Percentiles rank a stretch among this genome's conserved stretches.
Evolutionary conservation across 1,140 invertebrate genomes (phyloP).

Genomic region (Sipha flava): DNA sequence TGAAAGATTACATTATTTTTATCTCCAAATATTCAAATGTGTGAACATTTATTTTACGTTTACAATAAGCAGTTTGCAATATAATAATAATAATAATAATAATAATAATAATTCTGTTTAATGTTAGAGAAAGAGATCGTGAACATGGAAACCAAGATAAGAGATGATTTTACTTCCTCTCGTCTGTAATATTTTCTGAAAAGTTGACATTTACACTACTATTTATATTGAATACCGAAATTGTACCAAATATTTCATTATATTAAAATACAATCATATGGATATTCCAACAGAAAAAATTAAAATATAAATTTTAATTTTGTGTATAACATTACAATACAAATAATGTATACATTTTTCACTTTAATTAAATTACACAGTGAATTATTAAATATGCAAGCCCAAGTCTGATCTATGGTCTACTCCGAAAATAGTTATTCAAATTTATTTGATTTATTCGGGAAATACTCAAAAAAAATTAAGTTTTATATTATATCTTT

Average conservation of each 20-base stretch:
- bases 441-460: too few species aligned
- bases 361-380: neutral
- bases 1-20: neutral
- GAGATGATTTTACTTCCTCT: neutral
- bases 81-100: too few species aligned
- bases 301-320: neutral
- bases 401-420: too few species aligned
- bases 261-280: neutral
- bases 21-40: neutral
- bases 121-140: neutral
- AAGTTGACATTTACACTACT: constrained; percentile 4
- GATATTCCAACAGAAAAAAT: neutral
- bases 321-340: neutral
- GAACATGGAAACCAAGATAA: constrained; percentile 9
- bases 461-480: too few species aligned
- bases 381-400: neutral
- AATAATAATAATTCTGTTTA: too few species aligned
- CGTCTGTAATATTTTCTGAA: neutral
- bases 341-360: neutral
- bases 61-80: neutral
- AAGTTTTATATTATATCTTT: too few species aligned
- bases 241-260: constrained; percentile 1
- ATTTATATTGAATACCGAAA: too few species aligned
- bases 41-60: neutral
- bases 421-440: too few species aligned